Evolutionary conservation across 2,113 vertebrate species (phyloP).

Genomic region (Potamarius usumacintae): DNA sequence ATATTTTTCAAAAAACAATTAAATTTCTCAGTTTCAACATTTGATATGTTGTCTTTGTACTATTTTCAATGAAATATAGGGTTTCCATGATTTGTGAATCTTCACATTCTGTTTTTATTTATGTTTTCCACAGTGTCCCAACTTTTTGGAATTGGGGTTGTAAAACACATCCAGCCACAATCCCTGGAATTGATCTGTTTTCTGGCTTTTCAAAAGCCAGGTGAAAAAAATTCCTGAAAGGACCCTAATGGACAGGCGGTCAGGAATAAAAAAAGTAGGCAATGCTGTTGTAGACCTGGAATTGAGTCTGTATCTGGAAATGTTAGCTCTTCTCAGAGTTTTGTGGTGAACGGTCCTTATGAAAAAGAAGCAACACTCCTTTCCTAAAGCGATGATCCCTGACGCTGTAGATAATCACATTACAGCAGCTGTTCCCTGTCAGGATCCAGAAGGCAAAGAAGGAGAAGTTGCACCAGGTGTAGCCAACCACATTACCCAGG

Average conservation of each 20-base stretch:
- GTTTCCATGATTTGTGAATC: no score
- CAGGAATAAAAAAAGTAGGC: background rate
- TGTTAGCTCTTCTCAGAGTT: constrained; percentile 66
- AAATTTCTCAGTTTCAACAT: no score
- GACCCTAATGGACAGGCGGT: background rate
- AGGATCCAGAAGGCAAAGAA: constrained; percentile 85
- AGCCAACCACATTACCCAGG: constrained; percentile 78
- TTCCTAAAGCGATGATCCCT: constrained; percentile 80
- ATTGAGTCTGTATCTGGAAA: background rate
- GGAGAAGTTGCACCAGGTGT: constrained; percentile 83
- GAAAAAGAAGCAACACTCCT: constrained; percentile 75
- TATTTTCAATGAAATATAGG: no score
- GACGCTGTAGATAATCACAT: constrained; percentile 82
- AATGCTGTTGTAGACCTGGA: background rate
- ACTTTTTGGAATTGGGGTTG: no score
- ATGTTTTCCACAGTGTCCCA: no score
- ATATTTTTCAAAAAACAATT: no score
- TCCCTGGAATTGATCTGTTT: background rate
- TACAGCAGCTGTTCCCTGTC: constrained; percentile 82
- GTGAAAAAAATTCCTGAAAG: constrained; percentile 33
- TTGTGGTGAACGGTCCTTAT: constrained; percentile 62
- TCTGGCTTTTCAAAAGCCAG: constrained; percentile 49
- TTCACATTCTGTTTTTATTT: no score
- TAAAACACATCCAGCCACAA: background rate
- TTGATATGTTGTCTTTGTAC: no score